A percentile compares a stretch with the other conserved stretches of the same genome.
Conservation (phyloP, 2,113 vertebrate species). For the Carlito syrichta region DNA sequence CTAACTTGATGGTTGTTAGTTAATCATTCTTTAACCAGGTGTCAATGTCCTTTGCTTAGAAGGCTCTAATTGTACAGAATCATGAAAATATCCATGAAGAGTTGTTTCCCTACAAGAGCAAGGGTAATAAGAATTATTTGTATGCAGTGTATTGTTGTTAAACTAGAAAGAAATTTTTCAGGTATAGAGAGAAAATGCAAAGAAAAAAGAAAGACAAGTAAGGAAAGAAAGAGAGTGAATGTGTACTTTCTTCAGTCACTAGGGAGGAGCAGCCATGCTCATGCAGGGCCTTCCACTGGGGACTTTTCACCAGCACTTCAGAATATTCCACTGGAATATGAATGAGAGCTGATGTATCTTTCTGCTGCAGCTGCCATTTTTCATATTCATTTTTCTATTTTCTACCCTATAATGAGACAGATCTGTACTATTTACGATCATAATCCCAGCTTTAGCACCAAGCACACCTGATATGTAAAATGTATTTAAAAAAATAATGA, state of each 20-base stretch:
- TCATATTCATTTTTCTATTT: background rate
- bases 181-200: background rate
- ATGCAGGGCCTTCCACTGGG: accelerated
- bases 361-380: background rate
- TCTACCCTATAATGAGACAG: background rate
- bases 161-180: background rate
- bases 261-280: accelerated
- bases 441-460: background rate
- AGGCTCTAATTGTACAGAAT: background rate
- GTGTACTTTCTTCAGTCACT: no score
- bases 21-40: background rate
- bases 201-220: background rate
- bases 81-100: background rate
- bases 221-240: background rate
- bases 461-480: background rate
- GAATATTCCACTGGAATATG: accelerated
- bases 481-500: background rate
- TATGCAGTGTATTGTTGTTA: background rate
- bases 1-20: background rate
- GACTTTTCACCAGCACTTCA: accelerated
- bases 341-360: background rate
- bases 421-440: background rate
- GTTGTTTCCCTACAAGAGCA: background rate
- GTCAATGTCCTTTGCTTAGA: background rate
- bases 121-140: background rate